Evolutionary conservation across 1,140 invertebrate species (phyloP), one percentile per base, ranked within the genome.

Genomic region (Saxidomus purpurata): DNA sequence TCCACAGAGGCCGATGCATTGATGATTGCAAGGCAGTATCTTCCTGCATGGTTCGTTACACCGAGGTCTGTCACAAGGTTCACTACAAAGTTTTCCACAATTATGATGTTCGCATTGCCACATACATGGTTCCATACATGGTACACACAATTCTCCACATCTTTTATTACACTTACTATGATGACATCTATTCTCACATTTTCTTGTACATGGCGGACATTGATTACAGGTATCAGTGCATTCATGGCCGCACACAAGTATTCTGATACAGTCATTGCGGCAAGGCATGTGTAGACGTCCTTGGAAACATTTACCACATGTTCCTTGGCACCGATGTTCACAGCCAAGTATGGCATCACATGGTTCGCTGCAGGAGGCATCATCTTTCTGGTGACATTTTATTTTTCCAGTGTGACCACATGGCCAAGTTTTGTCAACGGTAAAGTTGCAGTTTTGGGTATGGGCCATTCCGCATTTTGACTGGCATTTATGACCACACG

Each of bases 391-490:
- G 52, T 90, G 91, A 81, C 95, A 96, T 63, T 61, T 69, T 6
- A 92, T 83, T 4, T 76, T 67, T 47, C 93, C 94, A 19, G 25
- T 85, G 88, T 96, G 96, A n/a, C 95, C 95, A 92, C 95, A 96
- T 47, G 91, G 84, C 86, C 91, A 94, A 13, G 55, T 88, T 77
- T 89, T 91, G 31, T 81, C n/a, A 28, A 93, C 90, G 69, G 55
- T 34, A 11, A 67, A 19, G 15, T 79, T 28, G 55, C 93, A 94
- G n/a, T 85, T 1, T 36, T 83, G 55, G 6, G 96, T 96, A 95
- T 97, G 97, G 2, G 94, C 95, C 76, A 97, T 97, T 40, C 92
- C 92, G 94, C 97, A 97, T 19, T n/a, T 34, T 94, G 97, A 97
- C 0, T 94, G 95, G 94, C 97, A 98, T 81, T 93, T 91, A 95